A percentile compares a stretch with the other conserved stretches of the same genome.
Conservation (phyloP, 2,888 invertebrate genomes). For the Barypeithes pellucidus region DNA sequence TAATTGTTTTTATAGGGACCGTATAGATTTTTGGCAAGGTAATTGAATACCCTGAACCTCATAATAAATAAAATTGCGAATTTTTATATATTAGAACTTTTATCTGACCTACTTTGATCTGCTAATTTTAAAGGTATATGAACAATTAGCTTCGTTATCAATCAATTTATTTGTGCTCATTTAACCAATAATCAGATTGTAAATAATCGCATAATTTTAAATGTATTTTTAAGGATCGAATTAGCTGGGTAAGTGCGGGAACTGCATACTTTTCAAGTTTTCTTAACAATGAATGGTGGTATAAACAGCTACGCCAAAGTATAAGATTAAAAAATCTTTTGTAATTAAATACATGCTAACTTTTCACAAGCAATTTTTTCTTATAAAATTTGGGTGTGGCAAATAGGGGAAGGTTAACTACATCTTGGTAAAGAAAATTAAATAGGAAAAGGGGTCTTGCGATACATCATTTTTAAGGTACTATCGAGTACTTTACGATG, state of each 20-base stretch:
- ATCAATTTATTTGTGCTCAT: background rate
- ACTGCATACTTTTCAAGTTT: background rate
- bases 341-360: no score
- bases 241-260: background rate
- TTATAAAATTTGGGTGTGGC: no score
- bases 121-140: constrained; percentile 13
- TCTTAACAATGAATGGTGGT: no score
- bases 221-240: background rate
- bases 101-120: constrained; percentile 27
- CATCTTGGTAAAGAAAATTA: no score
- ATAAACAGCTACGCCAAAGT: no score
- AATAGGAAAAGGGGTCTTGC: no score
- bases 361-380: no score
- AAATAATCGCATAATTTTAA: background rate
- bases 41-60: background rate
- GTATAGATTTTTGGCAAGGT: background rate
- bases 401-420: no score
- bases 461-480: no score
- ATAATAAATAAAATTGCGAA: background rate
- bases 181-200: background rate
- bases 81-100: constrained; percentile 1
- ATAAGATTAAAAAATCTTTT: no score
- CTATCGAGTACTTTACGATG: no score
- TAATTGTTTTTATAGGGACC: no score
- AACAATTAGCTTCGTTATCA: constrained; percentile 9